These are phyloP conservation scores for Thelaira solivaga DNA, from an alignment of 2,888 invertebrate genomes.

Conservation along the genomic window DNA sequence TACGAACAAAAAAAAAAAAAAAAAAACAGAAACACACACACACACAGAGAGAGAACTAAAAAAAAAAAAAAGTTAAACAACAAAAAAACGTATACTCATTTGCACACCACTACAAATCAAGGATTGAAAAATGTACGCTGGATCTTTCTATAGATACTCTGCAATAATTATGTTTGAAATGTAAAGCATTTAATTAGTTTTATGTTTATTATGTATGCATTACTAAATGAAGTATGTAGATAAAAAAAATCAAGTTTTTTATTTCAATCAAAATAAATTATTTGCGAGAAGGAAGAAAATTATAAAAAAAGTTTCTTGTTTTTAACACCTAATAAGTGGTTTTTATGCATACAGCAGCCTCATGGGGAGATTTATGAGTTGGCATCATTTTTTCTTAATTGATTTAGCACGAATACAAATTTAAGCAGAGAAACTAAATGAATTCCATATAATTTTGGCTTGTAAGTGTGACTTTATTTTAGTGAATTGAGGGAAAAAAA, in stretches of 20 bases:
- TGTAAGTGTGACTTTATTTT: no score
- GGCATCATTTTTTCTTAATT: conserved; percentile 14
- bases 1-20: conserved; percentile 46
- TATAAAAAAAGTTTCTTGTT: conserved; percentile 33
- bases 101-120: no score
- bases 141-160: conserved; percentile 22
- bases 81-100: neutral
- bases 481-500: no score
- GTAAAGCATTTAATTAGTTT: conserved; percentile 62
- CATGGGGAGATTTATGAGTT: neutral
- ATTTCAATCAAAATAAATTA: conserved; percentile 40
- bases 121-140: conserved; percentile 15
- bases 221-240: conserved; percentile 9
- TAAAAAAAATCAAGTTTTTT: conserved; percentile 41
- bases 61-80: conserved; percentile 2
- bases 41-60: conserved; percentile 5
- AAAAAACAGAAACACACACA: neutral
- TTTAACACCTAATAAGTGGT: conserved; percentile 57
- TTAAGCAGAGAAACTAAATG: neutral
- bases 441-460: no score
- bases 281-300: neutral
- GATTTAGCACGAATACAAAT: conserved; percentile 8
- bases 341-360: conserved; percentile 4
- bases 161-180: conserved; percentile 62
- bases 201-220: conserved; percentile 55